phyloP scores from a whole-genome alignment of 1,140 invertebrate species.

The Brachionus asplanchnoidis region DNA sequence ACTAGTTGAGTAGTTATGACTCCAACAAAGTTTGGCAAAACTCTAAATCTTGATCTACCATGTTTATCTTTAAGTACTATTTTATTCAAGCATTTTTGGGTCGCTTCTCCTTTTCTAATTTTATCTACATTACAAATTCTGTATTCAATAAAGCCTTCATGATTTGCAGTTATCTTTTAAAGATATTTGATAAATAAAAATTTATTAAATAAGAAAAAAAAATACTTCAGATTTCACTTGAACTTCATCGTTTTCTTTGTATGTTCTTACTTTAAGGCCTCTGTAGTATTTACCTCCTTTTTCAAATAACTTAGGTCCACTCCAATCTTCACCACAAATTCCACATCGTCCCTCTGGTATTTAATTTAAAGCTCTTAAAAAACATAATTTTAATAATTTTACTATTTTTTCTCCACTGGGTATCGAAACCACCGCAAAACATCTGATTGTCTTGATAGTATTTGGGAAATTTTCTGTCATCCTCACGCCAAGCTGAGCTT shows the following conservation, averaged over 20 bases:
- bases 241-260: neutral
- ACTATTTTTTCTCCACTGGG: slow-evolving; percentile 34
- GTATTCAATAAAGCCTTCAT: slow-evolving; percentile 48
- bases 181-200: slow-evolving; percentile 45
- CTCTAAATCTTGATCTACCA: neutral
- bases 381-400: neutral
- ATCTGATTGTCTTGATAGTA: slow-evolving; percentile 84
- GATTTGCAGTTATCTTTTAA: slow-evolving; percentile 61
- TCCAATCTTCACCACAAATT: slow-evolving; percentile 38
- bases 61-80: neutral
- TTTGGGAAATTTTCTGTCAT: slow-evolving; percentile 53
- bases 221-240: neutral
- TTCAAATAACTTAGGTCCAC: neutral
- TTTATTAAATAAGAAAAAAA: neutral
- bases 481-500: slow-evolving; percentile 65
- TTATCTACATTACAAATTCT: slow-evolving; percentile 45
- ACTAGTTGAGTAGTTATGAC: slow-evolving; percentile 1
- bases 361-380: neutral
- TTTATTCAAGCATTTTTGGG: slow-evolving; percentile 39
- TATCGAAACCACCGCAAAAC: slow-evolving; percentile 77
- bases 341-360: slow-evolving; percentile 38
- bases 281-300: slow-evolving; percentile 7
- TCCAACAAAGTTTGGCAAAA: neutral
- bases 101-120: neutral
- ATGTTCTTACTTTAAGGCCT: neutral